These are phyloP conservation scores for Epinephelus moara DNA, from an alignment of 2,113 vertebrate genomes.

Conservation along the genomic window DNA sequence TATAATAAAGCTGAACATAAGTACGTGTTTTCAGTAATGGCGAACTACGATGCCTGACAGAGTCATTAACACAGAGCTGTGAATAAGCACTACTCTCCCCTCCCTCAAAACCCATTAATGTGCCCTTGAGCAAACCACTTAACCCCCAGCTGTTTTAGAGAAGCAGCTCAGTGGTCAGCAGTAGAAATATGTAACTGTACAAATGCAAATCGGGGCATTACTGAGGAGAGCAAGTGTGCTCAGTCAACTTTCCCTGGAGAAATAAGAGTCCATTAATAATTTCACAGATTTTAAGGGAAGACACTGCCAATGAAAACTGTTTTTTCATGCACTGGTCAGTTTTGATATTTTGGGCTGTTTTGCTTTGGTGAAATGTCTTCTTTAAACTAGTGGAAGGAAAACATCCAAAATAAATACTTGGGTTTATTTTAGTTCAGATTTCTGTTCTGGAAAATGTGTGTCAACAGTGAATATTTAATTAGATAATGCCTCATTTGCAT, in stretches of 20 bases:
- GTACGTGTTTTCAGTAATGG: constrained; percentile 5
- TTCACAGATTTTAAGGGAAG: neutral
- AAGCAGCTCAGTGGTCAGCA: constrained; percentile 20
- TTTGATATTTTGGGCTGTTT: too few relatives aligned
- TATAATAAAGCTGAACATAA: constrained; percentile 20
- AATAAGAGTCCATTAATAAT: constrained; percentile 16
- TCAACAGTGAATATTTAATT: too few relatives aligned
- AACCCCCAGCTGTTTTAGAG: constrained; percentile 44
- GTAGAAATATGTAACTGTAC: constrained; percentile 7
- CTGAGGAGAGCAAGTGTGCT: neutral
- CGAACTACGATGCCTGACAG: constrained; percentile 10
- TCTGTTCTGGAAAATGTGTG: too few relatives aligned
- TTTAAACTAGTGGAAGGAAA: too few relatives aligned
- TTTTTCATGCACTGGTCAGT: too few relatives aligned
- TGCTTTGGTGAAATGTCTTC: too few relatives aligned
- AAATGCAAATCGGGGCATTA: constrained; percentile 28
- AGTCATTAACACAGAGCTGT: constrained; percentile 31
- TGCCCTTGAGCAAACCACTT: constrained; percentile 51
- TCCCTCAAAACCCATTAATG: constrained; percentile 33
- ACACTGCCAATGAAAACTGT: too few relatives aligned
- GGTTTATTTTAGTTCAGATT: too few relatives aligned
- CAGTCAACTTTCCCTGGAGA: constrained; percentile 7
- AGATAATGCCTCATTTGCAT: too few relatives aligned
- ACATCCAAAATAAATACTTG: too few relatives aligned
- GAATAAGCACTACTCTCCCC: constrained; percentile 6